These are phyloP conservation scores for Albula glossodonta DNA, from an alignment of 2,113 vertebrate species.

Conservation along the genomic window DNA sequence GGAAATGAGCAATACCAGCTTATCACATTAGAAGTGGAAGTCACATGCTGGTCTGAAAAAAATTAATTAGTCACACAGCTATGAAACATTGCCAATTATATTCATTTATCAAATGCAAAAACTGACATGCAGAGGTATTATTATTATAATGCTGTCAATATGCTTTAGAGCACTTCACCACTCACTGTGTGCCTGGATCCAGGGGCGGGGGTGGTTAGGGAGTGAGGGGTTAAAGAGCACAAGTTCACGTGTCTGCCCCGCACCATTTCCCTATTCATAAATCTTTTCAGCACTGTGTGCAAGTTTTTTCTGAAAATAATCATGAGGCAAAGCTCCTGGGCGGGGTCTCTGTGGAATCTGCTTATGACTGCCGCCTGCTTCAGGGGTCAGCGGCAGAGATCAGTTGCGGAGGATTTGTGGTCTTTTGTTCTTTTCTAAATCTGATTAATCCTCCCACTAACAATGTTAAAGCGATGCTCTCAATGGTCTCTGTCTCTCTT, in stretches of 20 bases:
- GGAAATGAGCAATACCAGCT: no score
- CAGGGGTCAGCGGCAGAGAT: not conserved
- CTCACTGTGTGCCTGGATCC: not conserved
- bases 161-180: not conserved
- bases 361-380: not conserved
- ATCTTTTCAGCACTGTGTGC: not conserved
- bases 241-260: not conserved
- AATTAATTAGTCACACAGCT: no score
- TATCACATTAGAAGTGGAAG: no score
- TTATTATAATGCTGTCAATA: no score
- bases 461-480: not conserved
- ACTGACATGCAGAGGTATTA: no score
- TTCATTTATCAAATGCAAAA: no score
- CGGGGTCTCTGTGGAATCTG: not conserved
- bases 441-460: constrained; percentile 6
- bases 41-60: no score
- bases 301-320: not conserved
- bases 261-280: not conserved
- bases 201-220: no score
- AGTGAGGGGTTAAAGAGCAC: no score
- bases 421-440: constrained; percentile 10
- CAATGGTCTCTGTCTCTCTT: constrained; percentile 4
- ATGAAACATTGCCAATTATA: no score
- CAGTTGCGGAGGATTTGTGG: not conserved
- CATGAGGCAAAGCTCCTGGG: not conserved